Evolutionary conservation across 2,113 vertebrate genomes (phyloP).

Genomic region (Genyomyrus donnyi): DNA sequence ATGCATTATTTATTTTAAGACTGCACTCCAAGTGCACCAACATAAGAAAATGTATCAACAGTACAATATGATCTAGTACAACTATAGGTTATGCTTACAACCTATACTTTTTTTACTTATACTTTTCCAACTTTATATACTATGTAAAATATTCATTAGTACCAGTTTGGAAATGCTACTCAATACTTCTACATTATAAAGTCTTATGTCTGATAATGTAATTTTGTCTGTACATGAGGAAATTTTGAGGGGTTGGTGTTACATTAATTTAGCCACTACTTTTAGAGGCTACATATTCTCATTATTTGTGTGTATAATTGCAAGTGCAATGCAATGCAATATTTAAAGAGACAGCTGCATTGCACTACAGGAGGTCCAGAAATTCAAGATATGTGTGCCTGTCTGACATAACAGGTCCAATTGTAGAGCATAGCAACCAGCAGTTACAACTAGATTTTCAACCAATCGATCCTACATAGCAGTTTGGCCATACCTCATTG

Average conservation of each 20-base stretch:
- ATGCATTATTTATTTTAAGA: neutral
- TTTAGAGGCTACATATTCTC: neutral
- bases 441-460: neutral
- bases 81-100: neutral
- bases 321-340: neutral
- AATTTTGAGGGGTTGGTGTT: neutral
- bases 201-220: neutral
- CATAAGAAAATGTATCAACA: neutral
- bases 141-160: neutral
- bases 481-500: slow-evolving; percentile 63
- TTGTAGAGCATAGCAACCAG: neutral
- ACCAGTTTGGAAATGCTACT: neutral
- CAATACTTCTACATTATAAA: neutral
- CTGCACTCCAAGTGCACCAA: neutral
- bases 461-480: neutral
- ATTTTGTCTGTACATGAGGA: neutral
- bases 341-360: neutral
- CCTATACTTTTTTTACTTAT: neutral
- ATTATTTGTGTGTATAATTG: neutral
- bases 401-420: neutral
- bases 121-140: neutral
- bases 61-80: neutral
- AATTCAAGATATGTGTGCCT: neutral
- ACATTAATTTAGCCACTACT: neutral
- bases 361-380: neutral